A percentile compares a stretch with the other conserved stretches of the same genome.
Evolutionary conservation across 1,140 invertebrate genomes (phyloP).

Genomic region (Philaenus spumarius): DNA sequence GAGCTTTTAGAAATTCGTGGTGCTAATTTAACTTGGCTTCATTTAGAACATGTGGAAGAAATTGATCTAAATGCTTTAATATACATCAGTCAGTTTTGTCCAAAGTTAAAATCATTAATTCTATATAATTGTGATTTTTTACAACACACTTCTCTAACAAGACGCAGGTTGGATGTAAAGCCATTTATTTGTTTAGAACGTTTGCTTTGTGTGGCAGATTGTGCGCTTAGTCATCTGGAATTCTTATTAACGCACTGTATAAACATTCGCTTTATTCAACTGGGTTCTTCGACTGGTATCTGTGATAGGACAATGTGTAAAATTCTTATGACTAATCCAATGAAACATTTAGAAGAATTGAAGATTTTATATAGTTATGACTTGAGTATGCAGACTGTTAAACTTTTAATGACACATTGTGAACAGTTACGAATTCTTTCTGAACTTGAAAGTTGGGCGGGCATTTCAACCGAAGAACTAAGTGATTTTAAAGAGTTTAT

Average conservation of each 20-base stretch:
- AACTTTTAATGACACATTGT: slow-evolving; percentile 55
- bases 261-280: slow-evolving; percentile 56
- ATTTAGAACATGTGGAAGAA: slow-evolving; percentile 63
- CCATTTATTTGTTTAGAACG: slow-evolving; percentile 56
- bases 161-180: slow-evolving; percentile 45
- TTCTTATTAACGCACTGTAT: slow-evolving; percentile 55
- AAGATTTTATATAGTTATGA: slow-evolving; percentile 60
- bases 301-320: slow-evolving; percentile 52
- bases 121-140: slow-evolving; percentile 63
- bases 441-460: slow-evolving; percentile 61
- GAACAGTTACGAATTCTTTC: slow-evolving; percentile 53
- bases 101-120: slow-evolving; percentile 51
- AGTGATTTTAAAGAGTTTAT: slow-evolving; percentile 52
- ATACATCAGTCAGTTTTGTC: slow-evolving; percentile 61
- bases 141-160: slow-evolving; percentile 43
- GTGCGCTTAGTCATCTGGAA: slow-evolving; percentile 52
- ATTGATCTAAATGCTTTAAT: slow-evolving; percentile 60
- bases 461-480: slow-evolving; percentile 50
- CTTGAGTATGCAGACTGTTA: slow-evolving; percentile 54
- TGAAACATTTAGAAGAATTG: slow-evolving; percentile 58
- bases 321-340: slow-evolving; percentile 51
- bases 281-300: slow-evolving; percentile 58
- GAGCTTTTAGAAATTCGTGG: slow-evolving; percentile 56
- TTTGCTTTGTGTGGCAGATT: slow-evolving; percentile 55
- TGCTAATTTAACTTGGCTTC: slow-evolving; percentile 50